Percentiles rank a stretch among this genome's conserved stretches.
These are phyloP conservation scores for Toxotes chatareus DNA, from an alignment of 2,113 vertebrate species.

Conservation along the genomic window DNA sequence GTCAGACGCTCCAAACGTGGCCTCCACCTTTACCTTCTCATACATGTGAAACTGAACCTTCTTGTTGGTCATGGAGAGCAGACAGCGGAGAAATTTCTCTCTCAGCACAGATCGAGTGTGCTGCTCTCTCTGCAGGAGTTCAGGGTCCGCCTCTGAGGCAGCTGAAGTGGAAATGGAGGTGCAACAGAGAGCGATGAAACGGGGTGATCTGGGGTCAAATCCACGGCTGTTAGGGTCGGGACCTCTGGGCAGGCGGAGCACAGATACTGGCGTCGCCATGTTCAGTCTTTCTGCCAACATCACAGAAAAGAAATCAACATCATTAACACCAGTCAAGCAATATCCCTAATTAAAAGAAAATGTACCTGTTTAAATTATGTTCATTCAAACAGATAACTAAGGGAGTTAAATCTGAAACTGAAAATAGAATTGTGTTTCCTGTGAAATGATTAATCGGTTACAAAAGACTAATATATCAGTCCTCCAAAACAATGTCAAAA, in stretches of 20 bases:
- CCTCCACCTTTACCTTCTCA: slow-evolving; percentile 86
- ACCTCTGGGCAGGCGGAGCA: slow-evolving; percentile 81
- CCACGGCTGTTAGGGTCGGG: slow-evolving; percentile 86
- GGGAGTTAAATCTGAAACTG: neutral
- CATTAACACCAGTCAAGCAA: too few species aligned
- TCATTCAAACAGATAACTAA: neutral
- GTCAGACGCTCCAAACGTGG: slow-evolving; percentile 87
- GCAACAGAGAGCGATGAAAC: slow-evolving; percentile 81
- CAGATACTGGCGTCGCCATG: slow-evolving; percentile 77
- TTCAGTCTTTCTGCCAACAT: slow-evolving; percentile 10
- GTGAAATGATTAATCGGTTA: too few species aligned
- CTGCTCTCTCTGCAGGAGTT: slow-evolving; percentile 80
- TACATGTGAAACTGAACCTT: slow-evolving; percentile 86
- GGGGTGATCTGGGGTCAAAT: slow-evolving; percentile 82
- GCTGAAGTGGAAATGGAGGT: slow-evolving; percentile 72
- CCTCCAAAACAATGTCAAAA: too few species aligned
- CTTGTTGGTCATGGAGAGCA: slow-evolving; percentile 84
- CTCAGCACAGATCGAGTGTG: slow-evolving; percentile 80
- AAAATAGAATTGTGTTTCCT: too few species aligned
- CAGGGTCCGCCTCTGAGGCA: neutral
- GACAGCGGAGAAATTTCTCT: slow-evolving; percentile 89
- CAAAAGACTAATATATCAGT: too few species aligned
- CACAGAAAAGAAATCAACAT: neutral
- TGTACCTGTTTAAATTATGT: neutral
- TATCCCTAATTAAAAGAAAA: neutral